Conservation (phyloP, 30 jellyfish, hydroid and myxozoan genomes). For the Turritopsis rubra region DNA sequence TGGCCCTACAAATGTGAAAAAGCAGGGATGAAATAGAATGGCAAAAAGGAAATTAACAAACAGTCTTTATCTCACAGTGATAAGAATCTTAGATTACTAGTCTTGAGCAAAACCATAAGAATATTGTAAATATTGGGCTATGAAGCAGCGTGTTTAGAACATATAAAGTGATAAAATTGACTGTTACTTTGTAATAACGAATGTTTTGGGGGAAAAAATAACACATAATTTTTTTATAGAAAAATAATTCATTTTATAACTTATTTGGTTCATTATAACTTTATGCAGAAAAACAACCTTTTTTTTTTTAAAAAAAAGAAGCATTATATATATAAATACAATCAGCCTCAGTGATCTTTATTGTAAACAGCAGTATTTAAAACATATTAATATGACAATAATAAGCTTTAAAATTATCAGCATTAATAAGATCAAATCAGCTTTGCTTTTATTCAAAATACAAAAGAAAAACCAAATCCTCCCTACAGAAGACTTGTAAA, state of each 20-base stretch:
- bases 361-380: neutral
- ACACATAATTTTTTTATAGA: no score
- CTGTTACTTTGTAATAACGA: no score
- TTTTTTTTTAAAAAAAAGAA: neutral
- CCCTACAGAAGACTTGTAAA: neutral
- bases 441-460: neutral
- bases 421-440: neutral
- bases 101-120: neutral
- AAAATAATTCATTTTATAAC: no score
- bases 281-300: neutral
- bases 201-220: no score
- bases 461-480: neutral
- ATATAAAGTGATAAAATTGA: no score
- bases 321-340: neutral
- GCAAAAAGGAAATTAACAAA: neutral
- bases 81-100: neutral
- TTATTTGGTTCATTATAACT: no score
- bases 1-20: no score
- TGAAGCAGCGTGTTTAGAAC: neutral
- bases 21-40: no score
- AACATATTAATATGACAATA: neutral
- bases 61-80: neutral
- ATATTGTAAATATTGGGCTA: neutral
- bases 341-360: neutral
- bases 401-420: neutral